Evolutionary conservation across 2,113 vertebrate species (phyloP), one percentile per base, ranked within the genome.

Genomic region (Xyliphius kryptos): DNA sequence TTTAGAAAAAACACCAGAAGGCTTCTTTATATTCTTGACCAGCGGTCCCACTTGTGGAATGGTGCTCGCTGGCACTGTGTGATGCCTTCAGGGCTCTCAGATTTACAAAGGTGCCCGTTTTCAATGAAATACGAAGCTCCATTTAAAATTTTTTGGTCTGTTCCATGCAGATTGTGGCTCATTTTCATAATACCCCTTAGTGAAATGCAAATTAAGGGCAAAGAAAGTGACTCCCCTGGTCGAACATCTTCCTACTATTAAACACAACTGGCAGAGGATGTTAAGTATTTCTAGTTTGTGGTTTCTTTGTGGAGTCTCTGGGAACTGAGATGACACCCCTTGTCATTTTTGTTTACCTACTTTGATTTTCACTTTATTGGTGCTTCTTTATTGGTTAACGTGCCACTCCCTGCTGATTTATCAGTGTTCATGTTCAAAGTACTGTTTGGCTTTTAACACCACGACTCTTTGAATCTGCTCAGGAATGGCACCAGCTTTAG

Each of bases 191-290:
- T 20, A 48, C 52, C 11, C 50, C 67, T 55, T 65, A 67, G 63
- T 73, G 46, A 70, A 69, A 74, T 74, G 63, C 61, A 74, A 72
- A 77, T 70, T 44, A 46, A 70, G 48, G 55, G 61, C 55, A 41
- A 57, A 65, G 21, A 52, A 66, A 65, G 21, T 40, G 32, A 67
- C 9, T 14, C 40, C 40, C 40, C 40, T 14, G 10, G 13, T 41
- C 40, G 10, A 41, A 10, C 40, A 41, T 32, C 26, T 32, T 32
- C 26, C 40, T 9, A 41, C 1, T 12, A 41, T 50, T 56, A 57
- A 62, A 38, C 11, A 15, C 32, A 47, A 50, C 56, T 32, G 75
- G 59, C 49, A 66, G 40, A 9, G 52, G 52, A 36, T 49, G 40
- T 54, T 69, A 41, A 48, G 22, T 55, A 54, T n/a, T 46, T 46